Conservation (phyloP, 2,888 invertebrate species). For the Nomada fucata region DNA sequence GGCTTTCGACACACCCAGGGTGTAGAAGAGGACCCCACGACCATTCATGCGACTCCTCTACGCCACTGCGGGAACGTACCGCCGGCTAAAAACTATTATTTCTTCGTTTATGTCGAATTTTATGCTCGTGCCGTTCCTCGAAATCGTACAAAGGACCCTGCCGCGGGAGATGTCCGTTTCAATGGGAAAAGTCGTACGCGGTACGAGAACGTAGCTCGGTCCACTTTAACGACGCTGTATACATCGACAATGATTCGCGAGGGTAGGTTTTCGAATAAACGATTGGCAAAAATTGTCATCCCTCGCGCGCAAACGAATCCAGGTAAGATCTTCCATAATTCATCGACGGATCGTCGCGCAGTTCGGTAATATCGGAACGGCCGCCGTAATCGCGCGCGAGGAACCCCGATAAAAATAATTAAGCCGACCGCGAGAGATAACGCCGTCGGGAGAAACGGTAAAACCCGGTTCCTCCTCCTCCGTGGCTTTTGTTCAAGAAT, state of each 20-base stretch:
- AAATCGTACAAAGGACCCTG: too few species aligned
- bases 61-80: too few species aligned
- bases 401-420: slow-evolving; percentile 45
- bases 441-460: slow-evolving; percentile 47
- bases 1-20: slow-evolving; percentile 5
- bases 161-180: too few species aligned
- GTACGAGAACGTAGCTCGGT: too few species aligned
- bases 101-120: background rate
- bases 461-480: slow-evolving; percentile 53
- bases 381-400: background rate
- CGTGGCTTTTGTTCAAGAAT: slow-evolving; percentile 72
- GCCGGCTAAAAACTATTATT: background rate
- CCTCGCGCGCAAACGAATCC: too few species aligned
- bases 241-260: too few species aligned
- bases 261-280: too few species aligned
- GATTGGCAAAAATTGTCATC: too few species aligned
- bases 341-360: background rate
- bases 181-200: too few species aligned
- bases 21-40: background rate
- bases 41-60: background rate
- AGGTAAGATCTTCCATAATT: background rate
- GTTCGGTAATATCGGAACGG: background rate
- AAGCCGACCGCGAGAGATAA: slow-evolving; percentile 44
- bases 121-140: background rate
- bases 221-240: too few species aligned